Conservation (phyloP, 2,888 invertebrate genomes). For the Proisotoma minuta region DNA sequence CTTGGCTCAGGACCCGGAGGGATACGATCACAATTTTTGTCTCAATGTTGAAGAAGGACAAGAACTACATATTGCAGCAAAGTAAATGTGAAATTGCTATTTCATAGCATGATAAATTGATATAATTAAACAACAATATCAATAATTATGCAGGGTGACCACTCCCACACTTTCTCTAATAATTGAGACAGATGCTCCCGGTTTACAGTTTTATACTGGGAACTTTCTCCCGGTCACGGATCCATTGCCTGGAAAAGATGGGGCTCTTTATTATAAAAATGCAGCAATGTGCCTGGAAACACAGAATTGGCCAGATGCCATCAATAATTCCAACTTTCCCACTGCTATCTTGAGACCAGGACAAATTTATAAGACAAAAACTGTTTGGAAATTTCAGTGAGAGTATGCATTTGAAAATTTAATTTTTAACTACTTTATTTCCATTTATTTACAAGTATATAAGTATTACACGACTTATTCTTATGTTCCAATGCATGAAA, state of each 20-base stretch:
- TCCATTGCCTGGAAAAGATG: conserved; percentile 65
- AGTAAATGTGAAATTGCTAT: conserved; percentile 50
- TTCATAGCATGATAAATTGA: not conserved
- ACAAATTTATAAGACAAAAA: not conserved
- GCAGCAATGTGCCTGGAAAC: conserved; percentile 84
- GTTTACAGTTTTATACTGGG: conserved; percentile 83
- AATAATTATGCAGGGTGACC: not conserved
- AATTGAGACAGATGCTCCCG: conserved; percentile 80
- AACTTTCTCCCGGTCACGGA: conserved; percentile 61
- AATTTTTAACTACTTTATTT: too few relatives aligned
- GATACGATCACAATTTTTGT: conserved; percentile 80
- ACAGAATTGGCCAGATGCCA: conserved; percentile 86
- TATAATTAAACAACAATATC: not conserved
- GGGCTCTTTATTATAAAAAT: conserved; percentile 66
- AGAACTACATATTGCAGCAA: conserved; percentile 59
- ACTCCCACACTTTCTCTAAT: conserved; percentile 55
- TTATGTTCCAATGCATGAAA: too few relatives aligned
- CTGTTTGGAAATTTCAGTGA: too few relatives aligned
- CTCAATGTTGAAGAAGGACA: conserved; percentile 58
- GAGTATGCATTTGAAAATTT: too few relatives aligned
- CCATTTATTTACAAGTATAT: too few relatives aligned
- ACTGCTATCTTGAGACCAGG: not conserved
- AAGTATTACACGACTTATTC: too few relatives aligned
- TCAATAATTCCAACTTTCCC: conserved; percentile 59
- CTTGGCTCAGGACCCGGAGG: conserved; percentile 58